Base-by-base conservation (phyloP, 1,140 invertebrate species). In the Aphaenogaster ashmeadi region DNA sequence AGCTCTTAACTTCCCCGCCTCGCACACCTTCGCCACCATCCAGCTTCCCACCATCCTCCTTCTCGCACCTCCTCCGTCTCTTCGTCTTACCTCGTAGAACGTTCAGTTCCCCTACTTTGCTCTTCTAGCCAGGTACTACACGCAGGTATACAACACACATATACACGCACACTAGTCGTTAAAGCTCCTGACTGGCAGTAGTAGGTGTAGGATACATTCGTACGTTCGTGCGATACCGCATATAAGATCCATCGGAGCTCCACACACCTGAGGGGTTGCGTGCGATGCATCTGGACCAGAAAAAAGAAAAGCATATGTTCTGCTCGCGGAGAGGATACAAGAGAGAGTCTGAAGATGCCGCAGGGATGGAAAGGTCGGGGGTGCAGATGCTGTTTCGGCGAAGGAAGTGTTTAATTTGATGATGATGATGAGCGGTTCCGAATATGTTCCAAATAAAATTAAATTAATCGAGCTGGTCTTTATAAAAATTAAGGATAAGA, bases 41-140 rank as follows among this genome's bases (percentile, higher is more conserved):
- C 54, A 75, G 67, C 54, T 84, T 62, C 21, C 56, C 44, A 50
- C 71, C 69, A 75, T 58, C 58, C 41, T 50, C 79, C 56, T 41
- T 47, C 56, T 87, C 50, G 3, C 87, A 62, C 72, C 87, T 89
- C 72, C 50, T 77, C 69, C 88, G 69, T 77, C 62, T 87, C 66
- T 84, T 74, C 58, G 72, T 87, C 91, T 86, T 86, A 88, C 89
- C 75, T 58, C 78, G 67, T 75, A 80, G 81, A 87, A 75, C 86
- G 80, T 81, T 84, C 83, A 60, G 83, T 86, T 89, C 84, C 91
- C 80, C 92, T 90, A 91, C 90, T 85, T 88, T 88, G 71, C 88
- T 93, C 85, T 91, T 88, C 93, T 92, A 93, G 88, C 86, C 93
- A 93, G 90, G 91, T 93, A 92, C 87, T 78, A 92, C 87, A 87